A percentile compares a stretch with the other conserved stretches of the same genome.
phyloP scores from a whole-genome alignment of 2,113 vertebrate species.

The Motacilla alba region DNA sequence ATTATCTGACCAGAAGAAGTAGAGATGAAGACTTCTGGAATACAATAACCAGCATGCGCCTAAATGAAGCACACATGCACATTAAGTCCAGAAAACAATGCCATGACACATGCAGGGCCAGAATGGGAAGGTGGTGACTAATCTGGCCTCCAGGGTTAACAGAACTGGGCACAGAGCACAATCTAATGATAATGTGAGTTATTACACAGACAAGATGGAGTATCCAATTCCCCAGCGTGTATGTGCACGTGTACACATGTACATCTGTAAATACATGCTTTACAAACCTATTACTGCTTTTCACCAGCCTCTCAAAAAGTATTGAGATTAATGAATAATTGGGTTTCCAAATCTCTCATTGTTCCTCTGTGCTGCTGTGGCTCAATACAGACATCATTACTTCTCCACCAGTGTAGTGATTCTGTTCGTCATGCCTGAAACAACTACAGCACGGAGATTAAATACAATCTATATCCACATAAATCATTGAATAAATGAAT shows the following conservation, averaged over 20 bases:
- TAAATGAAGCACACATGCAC: not conserved
- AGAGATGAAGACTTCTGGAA: not conserved
- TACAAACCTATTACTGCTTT: conserved; percentile 40
- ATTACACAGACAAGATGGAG: not conserved
- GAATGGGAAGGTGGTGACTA: not conserved
- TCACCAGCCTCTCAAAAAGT: conserved; percentile 8
- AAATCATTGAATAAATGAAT: conserved; percentile 94
- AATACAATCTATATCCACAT: conserved; percentile 89
- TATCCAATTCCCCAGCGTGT: not conserved
- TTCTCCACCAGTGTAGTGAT: conserved; percentile 59
- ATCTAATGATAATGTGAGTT: not conserved
- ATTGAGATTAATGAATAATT: conserved; percentile 62
- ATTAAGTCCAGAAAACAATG: accelerated
- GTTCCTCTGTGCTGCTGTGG: conserved; percentile 20
- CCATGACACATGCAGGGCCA: accelerated
- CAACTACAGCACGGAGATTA: conserved; percentile 80
- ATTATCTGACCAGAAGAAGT: not conserved
- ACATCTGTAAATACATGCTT: not conserved
- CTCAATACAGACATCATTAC: conserved; percentile 72
- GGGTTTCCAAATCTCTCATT: conserved; percentile 45
- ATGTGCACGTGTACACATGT: not conserved
- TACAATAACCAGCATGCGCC: not conserved
- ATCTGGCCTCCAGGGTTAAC: not conserved
- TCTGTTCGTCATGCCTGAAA: conserved; percentile 79
- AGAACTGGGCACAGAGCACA: not conserved